Evolutionary conservation across 2,888 invertebrate genomes (phyloP).

Genomic region (Exephanes ischioxanthus): DNA sequence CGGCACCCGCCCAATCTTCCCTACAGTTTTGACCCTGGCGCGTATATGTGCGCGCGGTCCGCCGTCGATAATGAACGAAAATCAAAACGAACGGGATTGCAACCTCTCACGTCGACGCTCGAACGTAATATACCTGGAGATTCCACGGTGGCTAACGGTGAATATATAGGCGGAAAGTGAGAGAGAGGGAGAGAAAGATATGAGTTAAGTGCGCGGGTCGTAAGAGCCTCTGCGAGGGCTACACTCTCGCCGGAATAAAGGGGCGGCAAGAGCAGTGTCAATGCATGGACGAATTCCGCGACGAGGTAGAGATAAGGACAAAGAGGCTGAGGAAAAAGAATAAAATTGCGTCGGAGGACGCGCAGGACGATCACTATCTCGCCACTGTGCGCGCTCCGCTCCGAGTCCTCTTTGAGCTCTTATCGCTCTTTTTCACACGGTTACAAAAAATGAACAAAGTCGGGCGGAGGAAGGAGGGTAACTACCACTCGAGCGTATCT

Average conservation of each 20-base stretch:
- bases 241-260: neutral
- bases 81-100: conserved; percentile 68
- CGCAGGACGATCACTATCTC: neutral
- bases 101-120: conserved; percentile 62
- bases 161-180: conserved; percentile 50
- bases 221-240: conserved; percentile 9
- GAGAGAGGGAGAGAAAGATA: conserved; percentile 41
- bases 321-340: conserved; percentile 13
- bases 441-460: conserved; percentile 9
- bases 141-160: conserved; percentile 66
- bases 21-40: conserved; percentile 8
- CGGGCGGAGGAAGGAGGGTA: neutral
- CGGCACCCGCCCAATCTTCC: neutral
- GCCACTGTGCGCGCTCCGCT: neutral
- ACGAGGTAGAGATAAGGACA: conserved; percentile 38
- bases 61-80: conserved; percentile 63
- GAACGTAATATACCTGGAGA: conserved; percentile 46
- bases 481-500: neutral
- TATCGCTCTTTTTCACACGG: conserved; percentile 31
- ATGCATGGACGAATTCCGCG: conserved; percentile 56
- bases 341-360: neutral
- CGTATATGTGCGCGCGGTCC: neutral
- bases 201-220: conserved; percentile 24
- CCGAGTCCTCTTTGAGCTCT: neutral
- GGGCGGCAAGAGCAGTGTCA: conserved; percentile 39